These are phyloP conservation scores for Chaetorhynchus papuensis DNA, from an alignment of 2,113 vertebrate species.

Conservation along the genomic window DNA sequence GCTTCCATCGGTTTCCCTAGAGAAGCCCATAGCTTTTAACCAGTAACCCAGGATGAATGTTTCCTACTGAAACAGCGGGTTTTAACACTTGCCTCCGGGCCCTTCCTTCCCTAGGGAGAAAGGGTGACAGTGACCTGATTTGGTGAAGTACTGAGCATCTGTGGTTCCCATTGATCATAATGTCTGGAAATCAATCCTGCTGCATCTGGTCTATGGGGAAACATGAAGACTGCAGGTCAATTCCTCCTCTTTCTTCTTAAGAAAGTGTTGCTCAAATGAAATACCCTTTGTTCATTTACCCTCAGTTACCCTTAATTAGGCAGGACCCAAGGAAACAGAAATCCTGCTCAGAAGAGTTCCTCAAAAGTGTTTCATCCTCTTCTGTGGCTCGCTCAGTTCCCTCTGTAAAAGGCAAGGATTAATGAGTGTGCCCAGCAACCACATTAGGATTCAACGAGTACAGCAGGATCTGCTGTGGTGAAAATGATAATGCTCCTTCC, in stretches of 20 bases:
- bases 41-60: background rate
- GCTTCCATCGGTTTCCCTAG: background rate
- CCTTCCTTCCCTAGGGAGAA: background rate
- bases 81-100: background rate
- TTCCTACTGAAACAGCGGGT: background rate
- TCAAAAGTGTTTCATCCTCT: conserved; percentile 37
- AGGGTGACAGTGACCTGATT: conserved; percentile 35
- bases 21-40: background rate
- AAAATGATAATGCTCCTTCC: conserved; percentile 49
- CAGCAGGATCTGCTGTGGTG: conserved; percentile 31
- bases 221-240: conserved; percentile 28
- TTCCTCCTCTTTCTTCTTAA: conserved; percentile 31
- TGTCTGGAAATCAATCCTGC: conserved; percentile 24
- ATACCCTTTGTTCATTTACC: conserved; percentile 47
- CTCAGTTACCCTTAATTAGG: conserved; percentile 56
- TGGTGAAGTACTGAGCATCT: background rate
- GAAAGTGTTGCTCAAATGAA: conserved; percentile 24
- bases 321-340: conserved; percentile 50
- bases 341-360: conserved; percentile 43
- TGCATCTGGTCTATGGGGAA: conserved; percentile 16
- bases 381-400: background rate
- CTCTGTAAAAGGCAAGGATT: conserved; percentile 22
- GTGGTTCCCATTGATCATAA: background rate
- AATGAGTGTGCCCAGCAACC: conserved; percentile 12
- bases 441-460: conserved; percentile 33